Percentiles rank a stretch among this genome's conserved stretches.
phyloP scores from a whole-genome alignment of 64 coral and sea anemone species.

The Actinia equina region DNA sequence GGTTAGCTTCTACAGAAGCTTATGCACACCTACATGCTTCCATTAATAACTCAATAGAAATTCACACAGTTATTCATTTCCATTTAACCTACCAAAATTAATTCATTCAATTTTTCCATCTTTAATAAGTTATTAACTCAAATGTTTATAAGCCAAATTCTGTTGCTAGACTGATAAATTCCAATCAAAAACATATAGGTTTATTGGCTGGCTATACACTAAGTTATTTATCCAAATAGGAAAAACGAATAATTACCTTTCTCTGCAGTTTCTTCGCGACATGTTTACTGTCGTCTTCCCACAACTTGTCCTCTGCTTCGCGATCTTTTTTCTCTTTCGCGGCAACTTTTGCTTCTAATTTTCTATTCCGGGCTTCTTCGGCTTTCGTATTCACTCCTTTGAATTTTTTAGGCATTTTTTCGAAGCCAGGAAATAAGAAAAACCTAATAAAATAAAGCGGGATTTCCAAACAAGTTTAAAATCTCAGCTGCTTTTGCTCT shows the following conservation, averaged over 20 bases:
- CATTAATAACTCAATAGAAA: no score
- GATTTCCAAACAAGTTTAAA: neutral
- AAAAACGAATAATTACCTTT: slow-evolving; percentile 41
- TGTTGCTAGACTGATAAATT: no score
- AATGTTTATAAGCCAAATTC: no score
- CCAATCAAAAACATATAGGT: neutral
- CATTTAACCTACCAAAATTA: no score
- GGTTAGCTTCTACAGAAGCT: no score
- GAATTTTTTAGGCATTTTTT: slow-evolving; percentile 85
- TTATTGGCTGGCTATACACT: neutral
- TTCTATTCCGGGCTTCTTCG: slow-evolving; percentile 71
- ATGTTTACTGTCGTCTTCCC: slow-evolving; percentile 84
- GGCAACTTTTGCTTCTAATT: slow-evolving; percentile 57
- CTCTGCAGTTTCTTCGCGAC: slow-evolving; percentile 73
- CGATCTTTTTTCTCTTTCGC: slow-evolving; percentile 76
- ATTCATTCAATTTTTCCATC: no score
- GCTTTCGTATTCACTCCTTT: slow-evolving; percentile 91
- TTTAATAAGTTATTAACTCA: no score
- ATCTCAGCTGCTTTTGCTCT: neutral
- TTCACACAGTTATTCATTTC: no score
- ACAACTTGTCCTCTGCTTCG: slow-evolving; percentile 89
- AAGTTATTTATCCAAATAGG: neutral
- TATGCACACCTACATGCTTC: no score
- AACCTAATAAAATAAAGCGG: neutral
- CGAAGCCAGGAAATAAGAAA: neutral